Base-by-base conservation (phyloP, 1,140 invertebrate genomes). In the Andricus grossulariae region DNA sequence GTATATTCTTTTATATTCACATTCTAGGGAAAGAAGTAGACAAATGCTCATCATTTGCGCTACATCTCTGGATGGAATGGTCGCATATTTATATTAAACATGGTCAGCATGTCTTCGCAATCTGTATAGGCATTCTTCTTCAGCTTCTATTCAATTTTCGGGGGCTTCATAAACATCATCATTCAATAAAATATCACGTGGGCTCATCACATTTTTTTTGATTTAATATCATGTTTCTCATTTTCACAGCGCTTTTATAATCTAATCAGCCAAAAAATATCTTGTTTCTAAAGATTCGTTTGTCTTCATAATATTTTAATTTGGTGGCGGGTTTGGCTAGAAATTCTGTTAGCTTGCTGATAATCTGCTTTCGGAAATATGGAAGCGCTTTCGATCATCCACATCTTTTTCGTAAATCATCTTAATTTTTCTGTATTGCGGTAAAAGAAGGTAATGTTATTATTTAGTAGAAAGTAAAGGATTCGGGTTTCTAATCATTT, bases 21-120 rank as follows among this genome's bases (percentile, higher is more conserved):
- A 79, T 91, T 91, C 85, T 90, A 91, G 90, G 90, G 86, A 84
- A 91, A 85, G 88, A 90, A 91, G 85, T 91, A 91, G 84, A 83
- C 79, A 85, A 83, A 84, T 86, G 80, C 76, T 86, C 83, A 82
- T 86, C 81, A 88, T 90, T 88, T 86, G 79, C 84, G 87, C 85
- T 84, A 85, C 85, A 85, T 83, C 82, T 83, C 86, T 76, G 81
- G 66, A 80, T 73, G 80, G 83, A 84, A 70, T 83, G 83, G 80
- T 85, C 80, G 86, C 84, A 81, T 78, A 80, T 57, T 83, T 84
- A 85, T 82, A 72, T 87, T 84, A 84, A 82, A 83, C 75, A 72
- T 87, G 87, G 79, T 87, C 87, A 89, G 89, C 90, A 90, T 91
- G 89, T 84, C 87, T 84, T 84, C 76, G 71, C 81, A 81, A 55